Base-by-base conservation (phyloP, 1,140 invertebrate genomes). In the Rhagoletis pomonella region DNA sequence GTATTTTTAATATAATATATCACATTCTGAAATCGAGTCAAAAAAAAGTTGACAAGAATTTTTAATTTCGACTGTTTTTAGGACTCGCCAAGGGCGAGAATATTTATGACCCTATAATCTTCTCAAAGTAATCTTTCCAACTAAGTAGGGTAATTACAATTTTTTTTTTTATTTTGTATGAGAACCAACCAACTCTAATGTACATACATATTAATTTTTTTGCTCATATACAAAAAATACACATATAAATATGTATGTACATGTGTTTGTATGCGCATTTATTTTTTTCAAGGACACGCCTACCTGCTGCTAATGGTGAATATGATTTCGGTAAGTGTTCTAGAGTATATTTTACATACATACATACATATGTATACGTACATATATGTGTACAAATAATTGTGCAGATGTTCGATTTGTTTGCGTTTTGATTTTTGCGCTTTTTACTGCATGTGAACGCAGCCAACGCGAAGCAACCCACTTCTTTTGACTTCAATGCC, bases 231-330 rank as follows among this genome's bases (percentile, higher is more conserved):
- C 42, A 19, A 67, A 39, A 39, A 29, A 29, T 29, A 29, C 29
- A 73, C 44, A 29, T 55, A 29, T 55, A 19, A 47, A 55, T 81
- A 19, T 55, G 29, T 81, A 55, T 81, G n/a, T 5, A 44, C 4
- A n/a, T 3, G 14, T 47, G 42, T 14, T 19, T 50, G n/a, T 19
- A 12, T 5, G 19, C 73, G n/a, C 7, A 6, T 47, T 55, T 55
- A 4, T 19, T 58, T 55, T 55, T 10, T 19, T 58, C 73, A 81
- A 81, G 73, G 73, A 81, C 73, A 55, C 73, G 73, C 73, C 73
- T 42, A 81, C 73, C 47, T 55, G 73, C 73, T 81, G 44, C 44
- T 10, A 81, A 29, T 55, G 17, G 73, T 9, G 42, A 73, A 50
- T 17, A 73, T 73, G 44, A 73, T 17, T 17, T 81, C 2, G 67